Percentiles rank a stretch among this genome's conserved stretches.
These are phyloP conservation scores for Drosophila multiciliata DNA, from an alignment of 2,888 invertebrate species.

Conservation along the genomic window DNA sequence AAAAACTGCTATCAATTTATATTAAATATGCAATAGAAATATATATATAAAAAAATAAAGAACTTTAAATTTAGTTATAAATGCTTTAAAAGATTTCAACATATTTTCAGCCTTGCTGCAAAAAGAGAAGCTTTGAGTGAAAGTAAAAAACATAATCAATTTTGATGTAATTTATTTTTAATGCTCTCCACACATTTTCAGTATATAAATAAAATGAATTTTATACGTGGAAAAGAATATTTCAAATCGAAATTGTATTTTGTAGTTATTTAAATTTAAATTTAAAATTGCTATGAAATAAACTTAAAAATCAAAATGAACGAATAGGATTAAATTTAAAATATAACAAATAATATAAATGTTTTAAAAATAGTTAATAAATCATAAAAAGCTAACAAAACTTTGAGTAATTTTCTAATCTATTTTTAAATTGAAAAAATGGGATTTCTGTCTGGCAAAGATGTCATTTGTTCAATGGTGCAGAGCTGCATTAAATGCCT, in stretches of 20 bases:
- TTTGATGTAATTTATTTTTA: background rate
- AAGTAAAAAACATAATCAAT: background rate
- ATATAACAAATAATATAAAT: background rate
- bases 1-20: background rate
- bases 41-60: background rate
- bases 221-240: background rate
- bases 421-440: background rate
- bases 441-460: background rate
- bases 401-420: background rate
- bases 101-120: background rate
- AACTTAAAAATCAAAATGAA: background rate
- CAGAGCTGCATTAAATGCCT: conserved; percentile 54
- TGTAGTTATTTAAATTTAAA: background rate
- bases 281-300: background rate
- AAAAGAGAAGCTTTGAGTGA: too few relatives aligned
- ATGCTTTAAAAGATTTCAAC: background rate
- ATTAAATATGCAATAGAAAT: background rate
- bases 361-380: background rate
- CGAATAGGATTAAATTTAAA: accelerated
- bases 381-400: background rate
- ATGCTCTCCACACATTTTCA: background rate
- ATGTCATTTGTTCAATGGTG: background rate
- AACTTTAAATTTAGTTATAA: background rate
- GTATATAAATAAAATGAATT: background rate
- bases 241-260: background rate